Evolutionary conservation across 2,113 vertebrate species (phyloP).

Genomic region (Rhinichthys klamathensis): DNA sequence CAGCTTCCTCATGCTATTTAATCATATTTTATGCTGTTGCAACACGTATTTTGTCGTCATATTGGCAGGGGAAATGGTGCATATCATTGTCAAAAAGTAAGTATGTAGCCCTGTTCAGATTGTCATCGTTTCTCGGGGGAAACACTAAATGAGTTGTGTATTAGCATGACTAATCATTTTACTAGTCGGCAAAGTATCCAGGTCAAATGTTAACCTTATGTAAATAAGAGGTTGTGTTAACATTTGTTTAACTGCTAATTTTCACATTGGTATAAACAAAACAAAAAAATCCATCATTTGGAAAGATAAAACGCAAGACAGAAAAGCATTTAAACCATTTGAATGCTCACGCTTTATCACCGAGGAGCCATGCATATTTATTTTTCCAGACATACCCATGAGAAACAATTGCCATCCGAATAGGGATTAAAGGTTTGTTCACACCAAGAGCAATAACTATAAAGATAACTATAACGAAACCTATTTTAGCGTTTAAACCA

Average conservation of each 20-base stretch:
- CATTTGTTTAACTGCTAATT: neutral
- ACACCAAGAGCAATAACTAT: no score
- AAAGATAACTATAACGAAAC: no score
- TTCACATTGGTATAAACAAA: neutral
- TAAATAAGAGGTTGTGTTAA: neutral
- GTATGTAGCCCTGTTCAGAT: neutral
- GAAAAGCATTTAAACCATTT: neutral
- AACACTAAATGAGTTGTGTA: neutral
- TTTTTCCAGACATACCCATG: neutral
- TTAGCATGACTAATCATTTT: neutral
- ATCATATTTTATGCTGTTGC: conserved; percentile 3
- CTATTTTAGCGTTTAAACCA: no score
- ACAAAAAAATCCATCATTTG: neutral
- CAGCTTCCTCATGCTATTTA: neutral
- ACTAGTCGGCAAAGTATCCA: neutral
- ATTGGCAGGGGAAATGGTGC: neutral
- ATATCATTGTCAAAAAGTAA: neutral
- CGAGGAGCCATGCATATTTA: no score
- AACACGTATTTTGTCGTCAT: neutral
- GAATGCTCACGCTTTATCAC: no score
- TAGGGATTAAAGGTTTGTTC: neutral
- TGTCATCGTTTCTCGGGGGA: neutral
- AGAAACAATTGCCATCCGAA: neutral
- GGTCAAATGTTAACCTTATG: neutral
- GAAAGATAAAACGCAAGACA: neutral